Conservation (phyloP, 2,888 invertebrate species). For the Acheta domesticus region DNA sequence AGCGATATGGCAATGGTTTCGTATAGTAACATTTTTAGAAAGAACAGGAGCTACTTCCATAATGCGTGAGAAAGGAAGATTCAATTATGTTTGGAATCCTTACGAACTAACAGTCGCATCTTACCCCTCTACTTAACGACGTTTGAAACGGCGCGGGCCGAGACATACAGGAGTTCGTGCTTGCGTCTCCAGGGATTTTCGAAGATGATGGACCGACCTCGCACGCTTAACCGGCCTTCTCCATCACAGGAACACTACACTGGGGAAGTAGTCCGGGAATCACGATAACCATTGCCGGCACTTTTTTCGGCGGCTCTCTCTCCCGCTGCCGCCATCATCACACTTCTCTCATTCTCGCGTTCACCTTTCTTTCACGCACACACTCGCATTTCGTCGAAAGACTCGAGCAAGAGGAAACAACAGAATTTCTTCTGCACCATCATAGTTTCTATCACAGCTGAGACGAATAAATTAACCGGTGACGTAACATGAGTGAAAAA, state of each 20-base stretch:
- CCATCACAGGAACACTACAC: not conserved
- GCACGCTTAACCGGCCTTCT: not conserved
- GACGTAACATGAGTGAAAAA: not conserved
- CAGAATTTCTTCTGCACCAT: constrained; percentile 12
- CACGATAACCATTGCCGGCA: constrained; percentile 10
- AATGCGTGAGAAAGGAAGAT: not conserved
- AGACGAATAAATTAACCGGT: constrained; percentile 44
- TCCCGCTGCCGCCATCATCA: constrained; percentile 6
- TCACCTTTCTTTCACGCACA: not conserved
- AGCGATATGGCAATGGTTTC: constrained; percentile 1
- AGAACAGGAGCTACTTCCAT: not conserved
- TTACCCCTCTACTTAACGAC: not conserved
- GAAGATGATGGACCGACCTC: no score
- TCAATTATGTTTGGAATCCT: not conserved
- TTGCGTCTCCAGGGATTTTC: no score
- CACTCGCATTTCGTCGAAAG: not conserved
- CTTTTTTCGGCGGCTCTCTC: not conserved
- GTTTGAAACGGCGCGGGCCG: no score
- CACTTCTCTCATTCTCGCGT: not conserved
- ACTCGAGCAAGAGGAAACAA: not conserved
- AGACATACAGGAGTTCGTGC: no score
- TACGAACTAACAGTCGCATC: not conserved
- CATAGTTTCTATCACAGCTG: constrained; percentile 34
- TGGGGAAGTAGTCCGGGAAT: constrained; percentile 9
- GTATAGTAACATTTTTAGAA: not conserved